A percentile compares a stretch with the other conserved stretches of the same genome.
Conservation (phyloP, 2,797 vertebrate genomes). For the Danionella dracula region DNA sequence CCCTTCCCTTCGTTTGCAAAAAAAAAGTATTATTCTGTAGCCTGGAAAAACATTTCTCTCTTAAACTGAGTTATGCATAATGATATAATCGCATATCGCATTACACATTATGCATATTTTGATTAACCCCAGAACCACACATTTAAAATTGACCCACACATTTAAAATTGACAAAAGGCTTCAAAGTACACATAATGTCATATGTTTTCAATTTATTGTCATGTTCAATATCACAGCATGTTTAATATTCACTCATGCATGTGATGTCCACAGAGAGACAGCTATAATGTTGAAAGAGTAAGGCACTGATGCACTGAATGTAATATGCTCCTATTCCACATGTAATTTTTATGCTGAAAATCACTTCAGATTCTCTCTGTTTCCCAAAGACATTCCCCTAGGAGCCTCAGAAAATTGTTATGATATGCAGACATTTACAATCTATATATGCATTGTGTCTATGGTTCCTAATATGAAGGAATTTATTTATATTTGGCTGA, state of each 20-base stretch:
- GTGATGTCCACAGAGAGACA: not conserved
- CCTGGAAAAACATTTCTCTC: too few species aligned
- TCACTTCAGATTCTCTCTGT: not conserved
- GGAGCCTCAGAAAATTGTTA: not conserved
- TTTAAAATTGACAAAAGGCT: too few species aligned
- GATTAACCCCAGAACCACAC: too few species aligned
- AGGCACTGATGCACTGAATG: not conserved
- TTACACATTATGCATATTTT: not conserved
- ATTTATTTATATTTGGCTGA: too few species aligned
- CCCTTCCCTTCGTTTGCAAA: too few species aligned
- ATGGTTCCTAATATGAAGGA: too few species aligned
- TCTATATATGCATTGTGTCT: not conserved
- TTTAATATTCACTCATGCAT: not conserved
- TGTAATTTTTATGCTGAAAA: not conserved
- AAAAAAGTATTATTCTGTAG: too few species aligned
- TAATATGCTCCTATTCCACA: not conserved
- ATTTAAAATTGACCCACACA: too few species aligned
- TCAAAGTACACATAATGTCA: too few species aligned
- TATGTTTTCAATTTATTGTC: not conserved
- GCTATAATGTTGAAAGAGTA: slow-evolving; percentile 5
- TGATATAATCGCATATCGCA: too few species aligned
- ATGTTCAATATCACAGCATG: not conserved
- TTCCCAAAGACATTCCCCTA: not conserved
- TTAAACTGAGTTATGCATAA: too few species aligned
- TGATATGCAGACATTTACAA: not conserved